Conservation (phyloP, 2,888 invertebrate genomes). For the Palloptera scutellata region DNA sequence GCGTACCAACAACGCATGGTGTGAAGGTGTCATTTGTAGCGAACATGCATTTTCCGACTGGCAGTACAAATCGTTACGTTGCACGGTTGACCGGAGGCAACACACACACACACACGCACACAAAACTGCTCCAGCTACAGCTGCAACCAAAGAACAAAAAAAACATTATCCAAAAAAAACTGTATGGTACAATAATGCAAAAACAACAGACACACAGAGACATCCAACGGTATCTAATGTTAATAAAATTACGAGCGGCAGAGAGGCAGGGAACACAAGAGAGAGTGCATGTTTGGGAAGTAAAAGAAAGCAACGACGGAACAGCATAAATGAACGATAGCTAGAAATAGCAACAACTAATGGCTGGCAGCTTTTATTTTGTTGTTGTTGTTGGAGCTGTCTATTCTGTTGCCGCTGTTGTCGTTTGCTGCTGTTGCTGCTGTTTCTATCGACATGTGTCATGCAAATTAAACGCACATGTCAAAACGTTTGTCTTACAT, state of each 20-base stretch:
- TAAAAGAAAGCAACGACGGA: background rate
- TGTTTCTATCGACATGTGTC: constrained; percentile 46
- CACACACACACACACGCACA: too few species aligned
- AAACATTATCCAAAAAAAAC: too few species aligned
- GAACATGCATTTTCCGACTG: constrained; percentile 34
- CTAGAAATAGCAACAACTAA: background rate
- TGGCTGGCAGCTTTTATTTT: constrained; percentile 5
- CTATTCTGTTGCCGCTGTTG: too few species aligned
- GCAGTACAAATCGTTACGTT: constrained; percentile 34
- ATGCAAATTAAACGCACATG: constrained; percentile 59
- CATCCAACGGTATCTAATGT: too few species aligned
- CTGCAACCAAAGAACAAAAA: too few species aligned
- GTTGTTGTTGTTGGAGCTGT: too few species aligned
- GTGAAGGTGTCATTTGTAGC: constrained; percentile 58
- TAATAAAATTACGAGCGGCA: too few species aligned
- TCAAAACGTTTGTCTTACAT: constrained; percentile 29
- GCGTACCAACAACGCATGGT: constrained; percentile 29
- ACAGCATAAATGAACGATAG: background rate
- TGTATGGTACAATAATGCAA: too few species aligned
- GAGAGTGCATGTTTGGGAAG: too few species aligned
- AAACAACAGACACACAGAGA: too few species aligned
- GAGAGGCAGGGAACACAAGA: too few species aligned
- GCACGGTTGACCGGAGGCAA: constrained; percentile 5
- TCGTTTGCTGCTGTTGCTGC: constrained; percentile 37
- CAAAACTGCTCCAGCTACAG: too few species aligned